Conservation (phyloP, 2,113 vertebrate genomes). For the Lucifuga dentata region DNA sequence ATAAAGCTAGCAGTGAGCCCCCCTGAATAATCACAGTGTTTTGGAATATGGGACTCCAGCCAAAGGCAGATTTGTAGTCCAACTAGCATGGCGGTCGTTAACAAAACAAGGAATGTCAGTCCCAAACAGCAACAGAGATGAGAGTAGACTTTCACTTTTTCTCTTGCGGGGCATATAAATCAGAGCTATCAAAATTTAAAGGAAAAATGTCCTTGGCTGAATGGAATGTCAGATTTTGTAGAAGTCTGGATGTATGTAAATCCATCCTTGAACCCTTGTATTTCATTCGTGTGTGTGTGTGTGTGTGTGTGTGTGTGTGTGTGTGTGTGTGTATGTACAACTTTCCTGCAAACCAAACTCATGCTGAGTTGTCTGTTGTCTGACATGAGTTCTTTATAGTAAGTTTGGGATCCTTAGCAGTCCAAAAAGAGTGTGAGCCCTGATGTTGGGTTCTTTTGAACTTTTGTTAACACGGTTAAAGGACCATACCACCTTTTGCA, state of each 20-base stretch:
- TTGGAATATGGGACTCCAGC: slow-evolving; percentile 59
- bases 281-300: neutral
- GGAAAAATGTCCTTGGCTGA: neutral
- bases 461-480: too few species aligned
- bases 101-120: slow-evolving; percentile 11
- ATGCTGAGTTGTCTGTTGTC: neutral
- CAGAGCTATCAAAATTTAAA: slow-evolving; percentile 5
- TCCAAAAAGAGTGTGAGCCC: too few species aligned
- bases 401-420: too few species aligned
- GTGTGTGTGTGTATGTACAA: neutral
- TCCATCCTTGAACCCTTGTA: too few species aligned
- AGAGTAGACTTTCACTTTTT: slow-evolving; percentile 2
- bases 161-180: slow-evolving; percentile 10
- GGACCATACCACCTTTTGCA: too few species aligned
- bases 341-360: neutral
- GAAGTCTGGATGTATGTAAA: neutral
- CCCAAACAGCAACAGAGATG: neutral
- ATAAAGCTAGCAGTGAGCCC: slow-evolving; percentile 25
- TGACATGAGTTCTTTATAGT: neutral
- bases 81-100: slow-evolving; percentile 6
- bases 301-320: too few species aligned
- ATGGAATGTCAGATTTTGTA: neutral
- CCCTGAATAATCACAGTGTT: slow-evolving; percentile 63
- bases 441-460: too few species aligned
- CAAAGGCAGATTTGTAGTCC: slow-evolving; percentile 50